Percentiles rank a stretch among this genome's conserved stretches.
Conservation (phyloP, 2,888 invertebrate species). For the Acleris cristana region DNA sequence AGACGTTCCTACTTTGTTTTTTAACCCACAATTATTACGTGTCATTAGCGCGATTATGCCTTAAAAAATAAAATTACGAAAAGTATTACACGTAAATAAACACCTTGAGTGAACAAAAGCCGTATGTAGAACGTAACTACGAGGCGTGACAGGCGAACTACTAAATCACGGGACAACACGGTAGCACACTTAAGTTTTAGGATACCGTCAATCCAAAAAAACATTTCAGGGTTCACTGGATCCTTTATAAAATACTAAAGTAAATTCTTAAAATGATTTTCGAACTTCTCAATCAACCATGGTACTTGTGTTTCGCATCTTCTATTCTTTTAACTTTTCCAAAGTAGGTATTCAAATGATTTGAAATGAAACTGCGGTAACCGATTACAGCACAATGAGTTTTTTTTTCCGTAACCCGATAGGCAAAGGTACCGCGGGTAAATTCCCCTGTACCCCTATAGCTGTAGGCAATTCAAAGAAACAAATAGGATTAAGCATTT, state of each 20-base stretch:
- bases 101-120: background rate
- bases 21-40: constrained; percentile 16
- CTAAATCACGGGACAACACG: constrained; percentile 15
- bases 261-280: no score
- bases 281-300: no score
- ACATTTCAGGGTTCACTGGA: background rate
- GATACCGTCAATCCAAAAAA: constrained; percentile 9
- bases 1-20: background rate
- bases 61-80: background rate
- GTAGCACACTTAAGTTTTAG: constrained; percentile 12
- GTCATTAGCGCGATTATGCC: constrained; percentile 7
- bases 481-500: background rate
- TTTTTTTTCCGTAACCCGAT: no score
- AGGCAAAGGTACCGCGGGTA: background rate
- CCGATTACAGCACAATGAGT: no score
- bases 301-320: no score
- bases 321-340: no score
- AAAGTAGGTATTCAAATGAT: no score
- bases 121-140: constrained; percentile 19
- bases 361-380: no score
- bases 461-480: background rate
- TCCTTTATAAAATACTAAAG: no score
- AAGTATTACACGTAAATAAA: background rate
- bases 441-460: background rate
- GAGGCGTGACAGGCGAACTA: constrained; percentile 18